These are phyloP conservation scores for Cyaniris semiargus DNA, from an alignment of 2,888 invertebrate genomes.

Conservation along the genomic window DNA sequence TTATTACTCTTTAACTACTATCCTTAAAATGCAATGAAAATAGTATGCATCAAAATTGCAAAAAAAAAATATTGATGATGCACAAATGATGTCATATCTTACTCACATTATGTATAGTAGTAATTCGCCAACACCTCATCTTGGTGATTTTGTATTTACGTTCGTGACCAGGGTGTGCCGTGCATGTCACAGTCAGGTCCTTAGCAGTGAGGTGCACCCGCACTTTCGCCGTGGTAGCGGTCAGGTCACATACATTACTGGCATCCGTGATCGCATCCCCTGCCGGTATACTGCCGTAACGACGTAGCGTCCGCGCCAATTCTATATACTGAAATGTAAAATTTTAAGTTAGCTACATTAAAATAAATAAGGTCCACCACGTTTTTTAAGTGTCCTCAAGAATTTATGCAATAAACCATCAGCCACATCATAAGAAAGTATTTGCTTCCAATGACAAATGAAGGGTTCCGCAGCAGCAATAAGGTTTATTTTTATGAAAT, in stretches of 20 bases:
- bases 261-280: slow-evolving; percentile 69
- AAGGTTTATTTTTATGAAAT: too few species aligned
- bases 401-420: too few species aligned
- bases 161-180: slow-evolving; percentile 85
- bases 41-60: background rate
- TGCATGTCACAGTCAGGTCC: slow-evolving; percentile 88
- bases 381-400: too few species aligned
- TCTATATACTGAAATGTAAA: slow-evolving; percentile 87
- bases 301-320: slow-evolving; percentile 89
- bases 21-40: too few species aligned
- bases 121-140: slow-evolving; percentile 98
- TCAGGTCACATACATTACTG: slow-evolving; percentile 51
- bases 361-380: background rate
- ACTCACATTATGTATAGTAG: slow-evolving; percentile 87
- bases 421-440: too few species aligned
- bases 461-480: too few species aligned
- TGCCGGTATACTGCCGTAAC: slow-evolving; percentile 90
- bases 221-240: slow-evolving; percentile 55
- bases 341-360: background rate
- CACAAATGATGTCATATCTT: background rate
- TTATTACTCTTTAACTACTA: too few species aligned
- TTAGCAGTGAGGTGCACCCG: slow-evolving; percentile 91
- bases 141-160: slow-evolving; percentile 95
- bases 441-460: too few species aligned
- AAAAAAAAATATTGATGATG: background rate